Base-by-base conservation (phyloP, 64 coral and sea anemone species). In the Trachythela sp. region DNA sequence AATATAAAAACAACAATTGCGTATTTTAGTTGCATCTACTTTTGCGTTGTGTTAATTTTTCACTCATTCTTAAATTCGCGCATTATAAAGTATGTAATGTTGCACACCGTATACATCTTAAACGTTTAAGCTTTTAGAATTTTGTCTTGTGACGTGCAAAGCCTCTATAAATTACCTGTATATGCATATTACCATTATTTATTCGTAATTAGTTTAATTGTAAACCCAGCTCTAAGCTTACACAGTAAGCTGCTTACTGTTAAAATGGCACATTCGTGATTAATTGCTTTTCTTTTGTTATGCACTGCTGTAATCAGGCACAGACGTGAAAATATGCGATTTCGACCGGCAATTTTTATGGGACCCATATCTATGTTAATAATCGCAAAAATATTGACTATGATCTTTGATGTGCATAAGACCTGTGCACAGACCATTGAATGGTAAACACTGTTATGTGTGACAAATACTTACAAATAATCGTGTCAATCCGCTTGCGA, bases 401-500 rank as follows among this genome's bases (percentile, higher is more conserved):
- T 80, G 37, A 80, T 38, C 31, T 37, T 36, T 34, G 30, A 80
- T 64, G 26, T 64, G 56, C 56, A 64, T 18, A 64, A 6, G 56
- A 64, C 20, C 4, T 64, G 15, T 2, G 24, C 56, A 64, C 56
- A 64, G 56, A 64, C 56, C 56, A 64, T 64, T 10, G 5, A 64
- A 0, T 64, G 56, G 22, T n/a, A n/a, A n/a, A n/a, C n/a, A 72
- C 18, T 1, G 34, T 37, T 36, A 29, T 77, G 3, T 80, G 35
- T 36, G 8, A 80, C 56, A 64, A 64, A 64, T 52, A 80, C 75
- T 39, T 80, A 80, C 75, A 35, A 15, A 80, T 80, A 37, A 80
- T 80, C 30, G 75, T 80, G 75, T 80, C 75, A 37, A 80, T 80
- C 33, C 30, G 75, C 75, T 80, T 80, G 75, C 75, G 75, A 39